phyloP scores from a whole-genome alignment of 2,797 vertebrate species.

The Squalus acanthias region DNA sequence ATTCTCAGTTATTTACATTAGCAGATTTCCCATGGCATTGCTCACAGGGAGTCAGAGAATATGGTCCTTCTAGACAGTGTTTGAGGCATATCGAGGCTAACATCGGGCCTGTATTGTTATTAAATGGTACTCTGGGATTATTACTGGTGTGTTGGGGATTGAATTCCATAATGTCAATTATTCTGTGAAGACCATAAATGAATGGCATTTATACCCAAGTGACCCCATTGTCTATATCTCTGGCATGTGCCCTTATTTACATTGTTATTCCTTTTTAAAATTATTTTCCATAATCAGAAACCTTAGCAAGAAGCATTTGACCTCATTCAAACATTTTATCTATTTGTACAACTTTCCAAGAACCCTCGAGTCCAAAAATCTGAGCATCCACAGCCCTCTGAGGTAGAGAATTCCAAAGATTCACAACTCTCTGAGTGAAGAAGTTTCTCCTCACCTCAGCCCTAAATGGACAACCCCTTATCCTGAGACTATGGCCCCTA shows the following conservation, averaged over 20 bases:
- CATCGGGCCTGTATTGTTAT: not conserved
- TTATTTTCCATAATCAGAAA: not conserved
- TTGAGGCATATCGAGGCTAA: not conserved
- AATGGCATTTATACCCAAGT: not conserved
- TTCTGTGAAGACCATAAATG: not conserved
- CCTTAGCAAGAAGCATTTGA: not conserved
- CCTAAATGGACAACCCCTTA: no score
- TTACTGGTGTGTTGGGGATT: not conserved
- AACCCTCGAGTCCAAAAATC: no score
- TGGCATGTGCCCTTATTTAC: not conserved
- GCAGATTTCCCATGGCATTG: not conserved
- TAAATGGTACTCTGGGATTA: not conserved
- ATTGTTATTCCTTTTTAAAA: not conserved
- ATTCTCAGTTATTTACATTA: not conserved
- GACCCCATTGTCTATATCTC: not conserved
- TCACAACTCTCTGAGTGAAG: no score
- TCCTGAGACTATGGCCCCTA: no score
- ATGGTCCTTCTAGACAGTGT: not conserved
- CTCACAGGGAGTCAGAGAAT: not conserved
- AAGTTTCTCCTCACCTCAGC: no score
- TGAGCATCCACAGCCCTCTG: no score
- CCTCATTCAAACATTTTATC: not conserved
- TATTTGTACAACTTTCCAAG: no score
- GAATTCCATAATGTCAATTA: not conserved
- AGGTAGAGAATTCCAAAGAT: no score